Evolutionary conservation across 2,888 invertebrate species (phyloP).

Genomic region (Hydropsyche betteni): DNA sequence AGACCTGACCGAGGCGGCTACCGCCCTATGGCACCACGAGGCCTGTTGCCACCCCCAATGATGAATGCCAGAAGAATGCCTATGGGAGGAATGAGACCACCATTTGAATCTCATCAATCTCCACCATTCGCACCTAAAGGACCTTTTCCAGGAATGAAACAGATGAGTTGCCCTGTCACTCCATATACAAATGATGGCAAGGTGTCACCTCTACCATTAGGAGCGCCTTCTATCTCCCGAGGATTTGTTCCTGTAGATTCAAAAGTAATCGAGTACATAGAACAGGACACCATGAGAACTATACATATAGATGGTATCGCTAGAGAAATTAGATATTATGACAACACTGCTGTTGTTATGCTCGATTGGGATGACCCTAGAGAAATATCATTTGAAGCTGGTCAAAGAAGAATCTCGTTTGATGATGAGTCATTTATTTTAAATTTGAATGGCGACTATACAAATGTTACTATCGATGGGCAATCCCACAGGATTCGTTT

Average conservation of each 20-base stretch:
- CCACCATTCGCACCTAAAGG: slow-evolving; percentile 56
- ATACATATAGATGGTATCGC: slow-evolving; percentile 84
- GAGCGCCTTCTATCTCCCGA: slow-evolving; percentile 58
- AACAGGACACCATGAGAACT: slow-evolving; percentile 76
- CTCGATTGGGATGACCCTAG: slow-evolving; percentile 87
- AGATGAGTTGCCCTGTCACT: slow-evolving; percentile 59
- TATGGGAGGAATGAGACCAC: slow-evolving; percentile 55
- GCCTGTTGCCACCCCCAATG: slow-evolving; percentile 57
- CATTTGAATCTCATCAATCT: slow-evolving; percentile 57
- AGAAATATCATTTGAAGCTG: slow-evolving; percentile 86
- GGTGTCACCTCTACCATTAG: slow-evolving; percentile 60
- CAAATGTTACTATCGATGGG: slow-evolving; percentile 77
- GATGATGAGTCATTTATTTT: slow-evolving; percentile 78
- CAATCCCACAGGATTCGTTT: slow-evolving; percentile 81
- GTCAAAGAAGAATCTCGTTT: slow-evolving; percentile 76
- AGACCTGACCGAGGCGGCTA: slow-evolving; percentile 58
- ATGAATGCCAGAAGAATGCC: slow-evolving; percentile 57
- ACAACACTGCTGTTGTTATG: slow-evolving; percentile 84
- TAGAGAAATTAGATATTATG: slow-evolving; percentile 86
- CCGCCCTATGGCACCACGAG: slow-evolving; percentile 57
- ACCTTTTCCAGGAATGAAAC: slow-evolving; percentile 60
- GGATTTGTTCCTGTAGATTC: slow-evolving; percentile 60
- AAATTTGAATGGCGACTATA: slow-evolving; percentile 74
- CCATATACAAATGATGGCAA: slow-evolving; percentile 58
- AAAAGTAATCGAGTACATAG: slow-evolving; percentile 61